Base-by-base conservation (phyloP, 2,113 vertebrate genomes). In the Phylloscopus trochilus region DNA sequence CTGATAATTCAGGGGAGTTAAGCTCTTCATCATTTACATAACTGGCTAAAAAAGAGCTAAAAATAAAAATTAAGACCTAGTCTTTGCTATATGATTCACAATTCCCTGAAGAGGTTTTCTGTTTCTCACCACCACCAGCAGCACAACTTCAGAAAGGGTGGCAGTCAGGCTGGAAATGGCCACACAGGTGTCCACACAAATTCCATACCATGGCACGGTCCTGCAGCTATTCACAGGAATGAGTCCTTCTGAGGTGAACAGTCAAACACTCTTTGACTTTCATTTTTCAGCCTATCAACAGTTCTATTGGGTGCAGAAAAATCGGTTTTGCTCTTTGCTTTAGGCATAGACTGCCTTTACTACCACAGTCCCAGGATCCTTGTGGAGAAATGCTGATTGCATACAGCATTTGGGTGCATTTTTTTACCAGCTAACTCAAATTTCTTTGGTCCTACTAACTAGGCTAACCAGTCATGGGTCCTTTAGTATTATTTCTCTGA, bases 1-100 rank as follows among this genome's bases (percentile, higher is more conserved):
- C 68, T 86, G 85, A 28, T 75, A 41, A 79, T 87, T 84, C 87
- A 85, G 28, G 49, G 35, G 56, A 81, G 74, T 82, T 56, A 85
- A 91, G 59, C 66, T 84, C 47, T 87, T 89, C 17, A 39, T 83
- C 47, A 51, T 76, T 82, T 87, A 87, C 64, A 55, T 49, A 76
- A 87, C 63, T 59, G 79, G 68, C 47, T 68, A 47, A 89, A 89
- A 89, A 35, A 21, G 55, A 89, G 66, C 39, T 64, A 74, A 83
- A 88, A 92, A 72, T 52, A 94, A 81, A 76, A 86, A 70, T 47
- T n/a, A 70, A 49, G 52, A 20, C 30, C 0, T 1, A 19, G 7
- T 13, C 14, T 78, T 83, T 44, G 28, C 23, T 15, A 43, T 21
- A 5, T 55, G 60, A 82, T 63, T 35, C 0, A 4, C 44, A 44